Evolutionary conservation across 1,140 invertebrate genomes (phyloP).

Genomic region (Hypothenemus hampei): DNA sequence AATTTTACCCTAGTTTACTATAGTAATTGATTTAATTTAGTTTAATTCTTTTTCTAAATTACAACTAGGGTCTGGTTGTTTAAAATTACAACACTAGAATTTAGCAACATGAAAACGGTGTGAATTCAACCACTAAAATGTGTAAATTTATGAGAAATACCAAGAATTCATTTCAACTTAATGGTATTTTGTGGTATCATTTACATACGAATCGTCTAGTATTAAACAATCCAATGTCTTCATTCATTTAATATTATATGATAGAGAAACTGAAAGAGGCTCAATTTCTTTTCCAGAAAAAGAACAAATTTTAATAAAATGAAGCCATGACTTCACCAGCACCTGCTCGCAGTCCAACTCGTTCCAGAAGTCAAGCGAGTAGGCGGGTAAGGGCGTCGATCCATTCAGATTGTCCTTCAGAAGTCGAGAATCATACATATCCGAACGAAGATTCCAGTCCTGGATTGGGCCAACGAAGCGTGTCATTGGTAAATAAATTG

Average conservation of each 20-base stretch:
- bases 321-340: slow-evolving; percentile 24
- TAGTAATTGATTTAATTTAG: no score
- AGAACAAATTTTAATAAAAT: background rate
- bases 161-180: slow-evolving; percentile 12
- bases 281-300: background rate
- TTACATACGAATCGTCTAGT: slow-evolving; percentile 10
- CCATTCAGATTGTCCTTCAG: slow-evolving; percentile 25
- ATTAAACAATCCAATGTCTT: background rate
- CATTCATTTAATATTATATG: background rate
- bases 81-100: no score
- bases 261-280: no score
- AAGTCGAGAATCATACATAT: slow-evolving; percentile 14
- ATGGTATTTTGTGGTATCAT: slow-evolving; percentile 3
- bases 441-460: slow-evolving; percentile 12
- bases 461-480: slow-evolving; percentile 18
- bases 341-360: slow-evolving; percentile 20
- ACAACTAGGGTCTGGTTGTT: no score
- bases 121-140: slow-evolving; percentile 7
- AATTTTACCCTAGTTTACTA: no score
- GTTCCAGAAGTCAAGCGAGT: slow-evolving; percentile 26
- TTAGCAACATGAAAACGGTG: no score
- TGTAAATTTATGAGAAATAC: slow-evolving; percentile 10
- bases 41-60: no score
- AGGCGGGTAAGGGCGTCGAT: slow-evolving; percentile 15
- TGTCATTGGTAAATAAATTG: slow-evolving; percentile 20